Evolutionary conservation across 2,888 invertebrate species (phyloP).

Genomic region (Pediacus dermestoides): DNA sequence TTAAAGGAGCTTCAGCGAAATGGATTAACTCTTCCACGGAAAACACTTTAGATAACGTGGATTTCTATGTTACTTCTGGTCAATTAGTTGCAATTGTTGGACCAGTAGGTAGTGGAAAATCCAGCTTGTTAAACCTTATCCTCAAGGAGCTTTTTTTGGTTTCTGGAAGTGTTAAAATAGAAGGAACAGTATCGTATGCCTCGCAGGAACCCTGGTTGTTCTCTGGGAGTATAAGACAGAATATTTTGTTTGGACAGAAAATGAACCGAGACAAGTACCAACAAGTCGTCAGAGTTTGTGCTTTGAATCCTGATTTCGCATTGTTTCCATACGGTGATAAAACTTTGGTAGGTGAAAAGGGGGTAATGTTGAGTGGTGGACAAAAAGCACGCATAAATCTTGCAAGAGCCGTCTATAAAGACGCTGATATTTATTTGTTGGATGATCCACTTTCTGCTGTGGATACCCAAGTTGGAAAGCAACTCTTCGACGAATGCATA

Average conservation of each 20-base stretch:
- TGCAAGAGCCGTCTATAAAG: neutral
- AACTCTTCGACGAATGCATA: neutral
- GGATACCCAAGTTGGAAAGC: neutral
- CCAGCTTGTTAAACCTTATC: neutral
- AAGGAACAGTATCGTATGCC: neutral
- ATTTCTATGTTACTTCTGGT: constrained; percentile 60
- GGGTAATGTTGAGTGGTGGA: neutral
- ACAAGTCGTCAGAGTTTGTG: neutral
- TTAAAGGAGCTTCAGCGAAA: constrained; percentile 62
- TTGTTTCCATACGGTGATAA: neutral
- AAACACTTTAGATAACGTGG: too few relatives aligned
- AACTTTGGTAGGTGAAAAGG: neutral
- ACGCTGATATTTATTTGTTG: constrained; percentile 1
- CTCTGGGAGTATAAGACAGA: neutral
- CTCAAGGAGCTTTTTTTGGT: neutral
- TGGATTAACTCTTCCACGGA: constrained; percentile 51
- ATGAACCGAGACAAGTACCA: neutral
- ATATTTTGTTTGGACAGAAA: neutral
- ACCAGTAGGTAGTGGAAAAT: neutral
- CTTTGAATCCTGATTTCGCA: neutral
- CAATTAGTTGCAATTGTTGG: constrained; percentile 33
- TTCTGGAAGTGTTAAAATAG: neutral
- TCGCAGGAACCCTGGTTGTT: neutral
- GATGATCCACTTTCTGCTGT: constrained; percentile 2
- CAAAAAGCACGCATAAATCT: constrained; percentile 4